Evolutionary conservation across 2,888 invertebrate genomes (phyloP), one percentile per base, ranked within the genome.

Genomic region (Diplazon laetatorius): DNA sequence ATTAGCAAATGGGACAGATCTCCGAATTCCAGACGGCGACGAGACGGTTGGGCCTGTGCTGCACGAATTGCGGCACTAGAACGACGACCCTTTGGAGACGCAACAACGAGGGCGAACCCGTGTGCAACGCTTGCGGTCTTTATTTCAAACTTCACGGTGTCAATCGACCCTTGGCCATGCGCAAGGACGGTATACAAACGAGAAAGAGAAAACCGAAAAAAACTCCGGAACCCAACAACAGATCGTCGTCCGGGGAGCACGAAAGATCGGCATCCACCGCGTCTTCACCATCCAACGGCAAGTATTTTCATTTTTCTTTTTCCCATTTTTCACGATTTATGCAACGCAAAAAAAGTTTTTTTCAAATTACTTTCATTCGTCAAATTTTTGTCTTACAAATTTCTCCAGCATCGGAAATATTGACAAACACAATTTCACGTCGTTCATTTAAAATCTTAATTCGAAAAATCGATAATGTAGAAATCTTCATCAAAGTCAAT

Each of bases 61-160:
- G 99, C 92, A 97, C 98, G 82, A 99, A 99, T 92, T 99, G 99
- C 92, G 96, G 97, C 77, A 99, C 99, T n/a, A 94, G 97, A 76
- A 97, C 97, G 86, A 99, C 99, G 55, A 99, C 99, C 20, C 93
- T 99, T 68, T 99, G 99, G 99, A 94, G 99, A 72, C 94, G 99
- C 82, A 99, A 99, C 93, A 96, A 98, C 92, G 97, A 98, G 89
- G 99, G 99, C 57, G 98, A 99, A 91, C 98, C 99, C 0, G 99
- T 99, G 48, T 99, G 99, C 93, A 99, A 99, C 93, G 98, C 99
- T 12, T 99, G 99, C 91, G 99, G 98, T 0, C 94, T 99, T 63
- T 99, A 99, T 93, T 98, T 95, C 92, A 99, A 99, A 91, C 93
- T 99, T 82, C 99, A 99, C 91, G 97, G 97, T 79, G 97, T 98